These are phyloP conservation scores for Ericerus pela DNA, from an alignment of 1,140 invertebrate species.

Conservation along the genomic window DNA sequence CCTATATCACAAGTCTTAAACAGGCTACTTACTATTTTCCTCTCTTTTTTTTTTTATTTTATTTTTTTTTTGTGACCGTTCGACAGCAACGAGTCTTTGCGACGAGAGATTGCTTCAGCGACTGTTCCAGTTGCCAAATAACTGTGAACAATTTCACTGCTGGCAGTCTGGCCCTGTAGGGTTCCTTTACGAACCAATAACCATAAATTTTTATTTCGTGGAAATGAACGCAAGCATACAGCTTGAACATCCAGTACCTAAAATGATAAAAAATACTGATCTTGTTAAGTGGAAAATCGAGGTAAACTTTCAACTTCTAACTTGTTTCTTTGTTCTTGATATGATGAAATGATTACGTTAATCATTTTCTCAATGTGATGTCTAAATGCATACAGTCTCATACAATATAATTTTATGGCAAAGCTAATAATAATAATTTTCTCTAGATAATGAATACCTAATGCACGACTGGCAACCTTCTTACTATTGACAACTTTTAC, in stretches of 20 bases:
- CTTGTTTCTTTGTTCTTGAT: too few species aligned
- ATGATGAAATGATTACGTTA: too few species aligned
- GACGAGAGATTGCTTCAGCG: constrained; percentile 65
- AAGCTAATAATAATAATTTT: too few species aligned
- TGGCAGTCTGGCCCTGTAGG: constrained; percentile 92
- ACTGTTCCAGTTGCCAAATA: constrained; percentile 77
- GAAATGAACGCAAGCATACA: constrained; percentile 95
- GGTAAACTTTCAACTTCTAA: too few species aligned
- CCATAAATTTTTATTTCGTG: constrained; percentile 94
- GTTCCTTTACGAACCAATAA: constrained; percentile 70
- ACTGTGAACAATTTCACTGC: constrained; percentile 93
- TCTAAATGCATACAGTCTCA: too few species aligned
- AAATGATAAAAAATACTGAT: constrained; percentile 88
- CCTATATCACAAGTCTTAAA: too few species aligned
- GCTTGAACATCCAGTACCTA: constrained; percentile 94
- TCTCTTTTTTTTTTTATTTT: constrained; percentile 19
- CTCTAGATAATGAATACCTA: too few species aligned
- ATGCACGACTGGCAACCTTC: too few species aligned
- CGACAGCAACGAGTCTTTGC: constrained; percentile 56
- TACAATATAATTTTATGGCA: too few species aligned
- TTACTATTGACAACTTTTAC: too few species aligned
- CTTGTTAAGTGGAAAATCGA: constrained; percentile 94
- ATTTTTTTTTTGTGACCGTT: constrained; percentile 42
- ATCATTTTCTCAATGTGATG: too few species aligned
- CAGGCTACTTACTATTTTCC: background rate